Evolutionary conservation across 2,888 invertebrate species (phyloP).

Genomic region (Camptogramma bilineatum): DNA sequence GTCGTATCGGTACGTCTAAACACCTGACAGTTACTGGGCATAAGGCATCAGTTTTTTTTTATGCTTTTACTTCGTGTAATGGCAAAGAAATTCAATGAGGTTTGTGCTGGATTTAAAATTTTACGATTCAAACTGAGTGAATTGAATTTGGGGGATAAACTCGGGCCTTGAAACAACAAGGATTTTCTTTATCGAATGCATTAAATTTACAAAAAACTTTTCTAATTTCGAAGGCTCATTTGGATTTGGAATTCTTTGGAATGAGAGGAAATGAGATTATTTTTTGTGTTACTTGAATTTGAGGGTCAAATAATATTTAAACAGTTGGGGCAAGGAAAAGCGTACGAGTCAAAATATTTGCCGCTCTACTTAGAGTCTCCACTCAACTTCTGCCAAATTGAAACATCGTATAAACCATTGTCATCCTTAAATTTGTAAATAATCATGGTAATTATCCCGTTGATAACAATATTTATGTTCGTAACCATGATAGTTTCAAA

Average conservation of each 20-base stretch:
- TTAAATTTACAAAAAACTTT: slow-evolving; percentile 36
- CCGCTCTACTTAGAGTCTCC: too few species aligned
- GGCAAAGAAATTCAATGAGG: slow-evolving; percentile 47
- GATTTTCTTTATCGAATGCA: slow-evolving; percentile 41
- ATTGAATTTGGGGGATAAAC: slow-evolving; percentile 37
- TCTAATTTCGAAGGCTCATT: slow-evolving; percentile 40
- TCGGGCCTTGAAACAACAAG: slow-evolving; percentile 22
- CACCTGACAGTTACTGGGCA: slow-evolving; percentile 31
- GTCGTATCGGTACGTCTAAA: slow-evolving; percentile 40
- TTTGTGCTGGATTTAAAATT: slow-evolving; percentile 43
- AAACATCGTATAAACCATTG: too few species aligned
- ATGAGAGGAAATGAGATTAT: slow-evolving; percentile 14
- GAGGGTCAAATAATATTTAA: slow-evolving; percentile 1
- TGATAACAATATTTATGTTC: too few species aligned
- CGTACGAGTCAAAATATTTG: too few species aligned
- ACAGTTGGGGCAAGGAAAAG: too few species aligned
- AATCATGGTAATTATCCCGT: too few species aligned
- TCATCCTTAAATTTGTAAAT: too few species aligned
- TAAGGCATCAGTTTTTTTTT: slow-evolving; percentile 46
- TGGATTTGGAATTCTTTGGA: slow-evolving; percentile 15
- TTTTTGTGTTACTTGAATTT: slow-evolving; percentile 16
- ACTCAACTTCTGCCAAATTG: too few species aligned
- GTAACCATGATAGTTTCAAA: too few species aligned
- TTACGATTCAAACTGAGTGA: slow-evolving; percentile 44
- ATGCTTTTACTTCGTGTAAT: slow-evolving; percentile 41